Evolutionary conservation across 2,888 invertebrate genomes (phyloP).

Genomic region (Myopa testacea): DNA sequence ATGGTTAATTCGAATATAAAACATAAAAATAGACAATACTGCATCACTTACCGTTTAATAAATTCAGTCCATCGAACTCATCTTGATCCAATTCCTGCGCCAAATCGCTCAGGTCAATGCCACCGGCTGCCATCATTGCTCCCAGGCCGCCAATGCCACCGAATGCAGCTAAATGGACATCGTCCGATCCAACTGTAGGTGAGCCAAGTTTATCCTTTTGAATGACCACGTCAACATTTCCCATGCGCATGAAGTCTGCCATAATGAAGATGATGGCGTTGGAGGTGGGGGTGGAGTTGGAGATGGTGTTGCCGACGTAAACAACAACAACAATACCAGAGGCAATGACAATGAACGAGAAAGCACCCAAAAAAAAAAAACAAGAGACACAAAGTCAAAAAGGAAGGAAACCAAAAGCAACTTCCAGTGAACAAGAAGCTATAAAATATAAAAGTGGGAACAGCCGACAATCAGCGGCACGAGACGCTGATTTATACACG

Average conservation of each 20-base stretch:
- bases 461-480: constrained; percentile 33
- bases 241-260: constrained; percentile 80
- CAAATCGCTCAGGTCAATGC: constrained; percentile 72
- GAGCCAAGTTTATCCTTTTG: constrained; percentile 83
- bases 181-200: constrained; percentile 88
- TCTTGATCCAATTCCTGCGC: constrained; percentile 77
- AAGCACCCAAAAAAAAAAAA: constrained; percentile 21
- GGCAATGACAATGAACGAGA: constrained; percentile 15
- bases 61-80: constrained; percentile 76
- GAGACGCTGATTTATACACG: constrained; percentile 30
- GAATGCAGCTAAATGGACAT: constrained; percentile 73
- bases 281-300: background rate
- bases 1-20: background rate
- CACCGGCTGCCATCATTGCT: constrained; percentile 69
- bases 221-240: constrained; percentile 74
- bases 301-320: background rate
- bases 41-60: constrained; percentile 72
- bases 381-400: constrained; percentile 12
- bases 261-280: constrained; percentile 62
- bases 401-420: constrained; percentile 4
- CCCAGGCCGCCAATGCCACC: constrained; percentile 64
- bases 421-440: constrained; percentile 17
- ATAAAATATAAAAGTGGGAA: constrained; percentile 32
- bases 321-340: constrained; percentile 10
- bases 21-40: background rate